These are phyloP conservation scores for Beroe forskalii DNA, from an alignment of 37 sponge, comb jelly and placozoan species.

Conservation along the genomic window DNA sequence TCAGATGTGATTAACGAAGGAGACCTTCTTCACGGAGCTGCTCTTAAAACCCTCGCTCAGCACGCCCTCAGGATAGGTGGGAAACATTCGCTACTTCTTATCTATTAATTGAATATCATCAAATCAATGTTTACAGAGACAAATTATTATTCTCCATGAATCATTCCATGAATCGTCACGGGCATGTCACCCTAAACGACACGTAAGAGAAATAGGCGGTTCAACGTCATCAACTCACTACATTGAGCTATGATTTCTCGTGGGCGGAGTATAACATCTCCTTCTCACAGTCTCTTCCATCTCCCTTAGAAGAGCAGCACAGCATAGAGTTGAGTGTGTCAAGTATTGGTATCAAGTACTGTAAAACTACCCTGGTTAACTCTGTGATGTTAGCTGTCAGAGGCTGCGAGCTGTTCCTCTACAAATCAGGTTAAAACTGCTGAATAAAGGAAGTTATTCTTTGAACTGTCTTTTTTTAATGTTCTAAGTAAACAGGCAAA, in stretches of 20 bases:
- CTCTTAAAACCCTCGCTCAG: constrained; percentile 6
- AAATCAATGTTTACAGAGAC: too few relatives aligned
- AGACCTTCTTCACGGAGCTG: constrained; percentile 11
- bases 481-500: not conserved
- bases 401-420: constrained; percentile 42
- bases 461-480: not conserved
- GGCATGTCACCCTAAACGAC: too few relatives aligned
- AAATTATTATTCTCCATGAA: too few relatives aligned
- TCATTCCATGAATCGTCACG: too few relatives aligned
- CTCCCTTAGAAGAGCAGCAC: constrained; percentile 17
- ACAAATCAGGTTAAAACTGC: constrained; percentile 48
- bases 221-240: too few relatives aligned
- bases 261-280: too few relatives aligned
- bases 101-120: too few relatives aligned
- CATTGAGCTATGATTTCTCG: too few relatives aligned
- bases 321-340: constrained; percentile 37
- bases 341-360: constrained; percentile 6
- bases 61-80: constrained; percentile 17
- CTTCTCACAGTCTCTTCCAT: too few relatives aligned
- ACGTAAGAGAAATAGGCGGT: too few relatives aligned
- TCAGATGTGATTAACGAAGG: not conserved
- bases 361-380: constrained; percentile 36
- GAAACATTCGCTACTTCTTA: too few relatives aligned
- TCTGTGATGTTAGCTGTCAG: constrained; percentile 15
- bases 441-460: not conserved